Percentiles rank a stretch among this genome's conserved stretches.
Conservation (phyloP, 1,140 invertebrate genomes). For the Cotesia chilonis region DNA sequence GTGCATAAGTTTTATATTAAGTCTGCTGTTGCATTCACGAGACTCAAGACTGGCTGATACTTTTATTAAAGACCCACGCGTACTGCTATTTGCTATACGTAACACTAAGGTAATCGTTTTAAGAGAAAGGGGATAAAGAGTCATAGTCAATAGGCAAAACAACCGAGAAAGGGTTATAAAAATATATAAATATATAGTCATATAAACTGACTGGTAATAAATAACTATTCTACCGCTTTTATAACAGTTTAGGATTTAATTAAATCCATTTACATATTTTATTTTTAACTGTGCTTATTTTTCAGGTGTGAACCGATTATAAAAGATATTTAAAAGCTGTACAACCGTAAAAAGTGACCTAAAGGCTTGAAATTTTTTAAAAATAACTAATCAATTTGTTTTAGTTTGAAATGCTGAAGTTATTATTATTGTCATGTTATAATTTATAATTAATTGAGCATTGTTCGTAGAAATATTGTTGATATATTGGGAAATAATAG, state of each 20-base stretch:
- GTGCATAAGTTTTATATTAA: no score
- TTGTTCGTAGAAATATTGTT: background rate
- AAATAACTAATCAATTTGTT: no score
- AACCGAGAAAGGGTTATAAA: slow-evolving; percentile 17
- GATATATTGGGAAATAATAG: slow-evolving; percentile 4
- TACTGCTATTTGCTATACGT: background rate
- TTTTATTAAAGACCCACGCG: slow-evolving; percentile 16
- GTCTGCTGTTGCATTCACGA: slow-evolving; percentile 22
- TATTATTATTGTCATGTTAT: no score
- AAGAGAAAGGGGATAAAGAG: slow-evolving; percentile 6
- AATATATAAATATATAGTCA: background rate
- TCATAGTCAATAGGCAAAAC: background rate
- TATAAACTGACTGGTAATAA: background rate
- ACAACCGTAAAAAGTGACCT: no score
- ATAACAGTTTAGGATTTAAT: no score
- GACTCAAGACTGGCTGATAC: background rate
- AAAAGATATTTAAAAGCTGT: no score
- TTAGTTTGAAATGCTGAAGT: no score
- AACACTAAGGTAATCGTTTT: slow-evolving; percentile 21
- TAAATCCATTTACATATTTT: no score
- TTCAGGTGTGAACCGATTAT: no score
- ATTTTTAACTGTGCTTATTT: no score
- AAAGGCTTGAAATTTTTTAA: no score
- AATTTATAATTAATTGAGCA: no score
- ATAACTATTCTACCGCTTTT: background rate